A percentile compares a stretch with the other conserved stretches of the same genome.
Evolutionary conservation across 2,113 vertebrate genomes (phyloP).

Genomic region (Catagonus wagneri): DNA sequence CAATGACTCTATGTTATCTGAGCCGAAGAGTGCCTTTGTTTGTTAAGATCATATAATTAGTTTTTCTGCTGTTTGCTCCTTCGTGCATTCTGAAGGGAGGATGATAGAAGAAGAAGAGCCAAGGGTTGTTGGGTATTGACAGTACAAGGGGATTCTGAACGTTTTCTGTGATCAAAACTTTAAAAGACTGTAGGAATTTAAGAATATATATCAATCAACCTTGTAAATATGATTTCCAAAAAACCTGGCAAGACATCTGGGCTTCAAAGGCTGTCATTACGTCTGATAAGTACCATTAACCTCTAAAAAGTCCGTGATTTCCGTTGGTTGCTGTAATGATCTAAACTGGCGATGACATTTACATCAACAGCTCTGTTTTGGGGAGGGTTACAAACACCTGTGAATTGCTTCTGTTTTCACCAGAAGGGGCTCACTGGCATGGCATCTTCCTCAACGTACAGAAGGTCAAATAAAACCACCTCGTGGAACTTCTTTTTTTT

Average conservation of each 20-base stretch:
- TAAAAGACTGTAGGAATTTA: constrained; percentile 1
- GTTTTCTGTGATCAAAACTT: constrained; percentile 45
- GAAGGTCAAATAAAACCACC: constrained; percentile 9
- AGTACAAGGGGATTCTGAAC: constrained; percentile 17
- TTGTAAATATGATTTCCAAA: constrained; percentile 12
- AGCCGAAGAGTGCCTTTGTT: background rate
- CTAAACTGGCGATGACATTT: background rate
- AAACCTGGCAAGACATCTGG: background rate
- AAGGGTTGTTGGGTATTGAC: background rate
- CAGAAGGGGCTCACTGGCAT: background rate
- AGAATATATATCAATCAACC: background rate
- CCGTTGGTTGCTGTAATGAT: background rate
- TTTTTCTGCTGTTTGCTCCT: background rate
- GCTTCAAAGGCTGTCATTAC: background rate
- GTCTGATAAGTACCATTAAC: background rate
- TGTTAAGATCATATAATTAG: background rate
- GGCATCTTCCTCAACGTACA: background rate
- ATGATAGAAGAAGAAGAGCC: background rate
- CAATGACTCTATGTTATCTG: background rate
- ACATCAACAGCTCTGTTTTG: background rate
- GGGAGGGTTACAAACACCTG: background rate
- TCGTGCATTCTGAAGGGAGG: background rate
- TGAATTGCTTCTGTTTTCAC: background rate
- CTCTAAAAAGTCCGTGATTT: background rate
- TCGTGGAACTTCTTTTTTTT: background rate